Evolutionary conservation across 1,140 invertebrate genomes (phyloP).

Genomic region (Sitophilus oryzae): DNA sequence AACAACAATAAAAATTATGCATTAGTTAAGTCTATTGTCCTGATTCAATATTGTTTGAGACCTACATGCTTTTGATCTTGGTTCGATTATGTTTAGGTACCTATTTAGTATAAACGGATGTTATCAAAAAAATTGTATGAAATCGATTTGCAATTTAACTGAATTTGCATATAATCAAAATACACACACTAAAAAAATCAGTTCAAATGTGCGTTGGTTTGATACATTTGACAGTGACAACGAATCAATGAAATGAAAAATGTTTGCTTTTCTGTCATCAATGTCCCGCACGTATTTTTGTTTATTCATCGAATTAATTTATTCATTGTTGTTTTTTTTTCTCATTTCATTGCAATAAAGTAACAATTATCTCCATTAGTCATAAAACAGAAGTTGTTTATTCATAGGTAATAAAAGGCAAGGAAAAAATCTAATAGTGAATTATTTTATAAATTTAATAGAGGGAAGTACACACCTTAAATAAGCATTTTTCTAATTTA

Average conservation of each 20-base stretch:
- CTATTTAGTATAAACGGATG: neutral
- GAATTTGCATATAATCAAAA: neutral
- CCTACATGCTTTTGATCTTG: neutral
- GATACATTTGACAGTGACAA: neutral
- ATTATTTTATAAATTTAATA: slow-evolving; percentile 8
- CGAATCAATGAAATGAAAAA: neutral
- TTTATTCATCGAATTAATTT: too few relatives aligned
- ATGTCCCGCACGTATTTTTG: too few relatives aligned
- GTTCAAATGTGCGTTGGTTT: neutral
- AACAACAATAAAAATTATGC: neutral
- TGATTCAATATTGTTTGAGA: neutral
- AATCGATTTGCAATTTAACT: neutral
- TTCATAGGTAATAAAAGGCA: neutral
- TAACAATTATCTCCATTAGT: slow-evolving; percentile 1
- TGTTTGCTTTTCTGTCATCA: too few relatives aligned
- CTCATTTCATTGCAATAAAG: too few relatives aligned
- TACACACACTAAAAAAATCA: neutral
- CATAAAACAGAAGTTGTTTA: neutral
- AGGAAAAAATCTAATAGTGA: neutral
- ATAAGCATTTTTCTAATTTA: slow-evolving; percentile 1
- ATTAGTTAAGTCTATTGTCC: neutral
- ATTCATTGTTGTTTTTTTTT: too few relatives aligned
- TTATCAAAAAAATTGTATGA: neutral
- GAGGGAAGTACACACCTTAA: slow-evolving; percentile 10
- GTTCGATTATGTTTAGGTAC: neutral